Evolutionary conservation across 2,113 vertebrate genomes (phyloP).

Genomic region (Symphodus melops): DNA sequence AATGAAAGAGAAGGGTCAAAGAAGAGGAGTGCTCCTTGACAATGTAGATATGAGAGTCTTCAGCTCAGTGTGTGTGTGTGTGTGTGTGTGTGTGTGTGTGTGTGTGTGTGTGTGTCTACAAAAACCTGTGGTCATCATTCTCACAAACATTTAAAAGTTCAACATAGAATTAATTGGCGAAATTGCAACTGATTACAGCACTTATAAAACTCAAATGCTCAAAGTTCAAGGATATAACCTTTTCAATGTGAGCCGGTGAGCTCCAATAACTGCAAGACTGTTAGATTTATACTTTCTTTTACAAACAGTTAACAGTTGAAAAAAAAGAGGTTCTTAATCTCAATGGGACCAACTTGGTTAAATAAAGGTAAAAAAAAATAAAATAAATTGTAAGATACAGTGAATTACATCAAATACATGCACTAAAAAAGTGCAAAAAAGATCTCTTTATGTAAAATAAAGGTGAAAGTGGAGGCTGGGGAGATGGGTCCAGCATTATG

Average conservation of each 20-base stretch:
- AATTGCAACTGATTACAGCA: not conserved
- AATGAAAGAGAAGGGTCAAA: conserved; percentile 60
- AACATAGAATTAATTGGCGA: not conserved
- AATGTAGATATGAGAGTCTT: conserved; percentile 54
- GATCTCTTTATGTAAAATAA: not conserved
- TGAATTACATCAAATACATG: not conserved
- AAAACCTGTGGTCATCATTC: conserved; percentile 6
- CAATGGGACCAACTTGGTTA: too few relatives aligned
- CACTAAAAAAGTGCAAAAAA: not conserved
- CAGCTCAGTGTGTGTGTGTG: conserved; percentile 13
- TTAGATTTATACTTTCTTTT: not conserved
- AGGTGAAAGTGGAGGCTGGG: not conserved
- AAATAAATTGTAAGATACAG: too few relatives aligned
- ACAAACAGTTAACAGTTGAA: not conserved
- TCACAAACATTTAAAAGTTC: conserved; percentile 8
- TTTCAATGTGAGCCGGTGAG: not conserved
- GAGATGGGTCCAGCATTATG: too few relatives aligned
- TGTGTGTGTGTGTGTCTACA: conserved; percentile 4
- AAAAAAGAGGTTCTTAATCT: too few relatives aligned
- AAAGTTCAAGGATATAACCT: not conserved
- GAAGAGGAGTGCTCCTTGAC: conserved; percentile 62
- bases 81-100: conserved; percentile 30
- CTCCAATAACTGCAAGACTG: not conserved
- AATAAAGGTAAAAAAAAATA: too few relatives aligned
- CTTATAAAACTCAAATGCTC: not conserved